Percentiles rank a stretch among this genome's conserved stretches.
Evolutionary conservation across 2,797 vertebrate genomes (phyloP).

Genomic region (Potorous gilbertii): DNA sequence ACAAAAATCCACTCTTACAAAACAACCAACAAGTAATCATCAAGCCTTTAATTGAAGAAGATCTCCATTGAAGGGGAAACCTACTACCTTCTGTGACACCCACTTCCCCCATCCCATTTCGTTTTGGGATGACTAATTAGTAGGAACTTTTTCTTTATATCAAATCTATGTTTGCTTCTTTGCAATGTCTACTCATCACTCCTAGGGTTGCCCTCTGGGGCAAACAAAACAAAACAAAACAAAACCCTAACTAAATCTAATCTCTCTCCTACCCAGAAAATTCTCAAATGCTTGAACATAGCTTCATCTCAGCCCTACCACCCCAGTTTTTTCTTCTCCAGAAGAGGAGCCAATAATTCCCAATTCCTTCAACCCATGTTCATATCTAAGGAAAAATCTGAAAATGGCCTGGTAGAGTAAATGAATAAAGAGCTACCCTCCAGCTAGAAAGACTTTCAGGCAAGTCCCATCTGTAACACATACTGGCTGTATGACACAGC

Average conservation of each 20-base stretch:
- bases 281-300: background rate
- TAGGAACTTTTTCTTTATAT: background rate
- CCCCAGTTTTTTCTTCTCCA: background rate
- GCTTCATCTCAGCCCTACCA: background rate
- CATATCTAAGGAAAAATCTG: background rate
- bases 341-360: background rate
- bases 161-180: background rate
- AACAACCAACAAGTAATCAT: background rate
- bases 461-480: background rate
- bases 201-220: background rate
- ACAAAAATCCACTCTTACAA: background rate
- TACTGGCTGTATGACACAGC: background rate
- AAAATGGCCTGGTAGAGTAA: background rate
- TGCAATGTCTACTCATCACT: background rate
- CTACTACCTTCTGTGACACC: background rate
- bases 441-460: background rate
- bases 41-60: background rate
- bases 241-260: background rate
- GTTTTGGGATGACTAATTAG: background rate
- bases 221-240: background rate
- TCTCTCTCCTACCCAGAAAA: background rate
- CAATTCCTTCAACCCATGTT: background rate
- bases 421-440: background rate
- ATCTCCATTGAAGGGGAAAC: background rate
- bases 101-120: too few relatives aligned